A percentile compares a stretch with the other conserved stretches of the same genome.
Conservation (phyloP, 2,888 invertebrate genomes). For the Hyposoter dolosus region DNA sequence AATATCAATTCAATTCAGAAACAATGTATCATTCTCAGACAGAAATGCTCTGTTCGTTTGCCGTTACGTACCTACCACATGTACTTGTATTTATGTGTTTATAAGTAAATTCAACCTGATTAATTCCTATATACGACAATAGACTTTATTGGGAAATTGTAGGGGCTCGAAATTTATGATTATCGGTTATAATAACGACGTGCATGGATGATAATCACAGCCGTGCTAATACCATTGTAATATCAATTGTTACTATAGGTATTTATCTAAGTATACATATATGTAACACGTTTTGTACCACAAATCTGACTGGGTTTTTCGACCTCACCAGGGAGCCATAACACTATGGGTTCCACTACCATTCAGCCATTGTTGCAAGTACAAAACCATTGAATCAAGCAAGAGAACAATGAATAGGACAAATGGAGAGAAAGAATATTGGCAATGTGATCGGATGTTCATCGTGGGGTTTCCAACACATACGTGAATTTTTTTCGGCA, state of each 20-base stretch:
- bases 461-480: slow-evolving; percentile 16
- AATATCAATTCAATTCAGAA: slow-evolving; percentile 15
- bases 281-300: neutral
- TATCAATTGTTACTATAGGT: slow-evolving; percentile 14
- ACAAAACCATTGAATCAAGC: slow-evolving; percentile 57
- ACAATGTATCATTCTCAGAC: slow-evolving; percentile 2
- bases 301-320: slow-evolving; percentile 24
- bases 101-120: neutral
- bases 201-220: slow-evolving; percentile 26
- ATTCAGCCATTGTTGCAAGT: slow-evolving; percentile 58
- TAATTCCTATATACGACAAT: slow-evolving; percentile 9
- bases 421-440: slow-evolving; percentile 3
- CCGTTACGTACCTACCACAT: neutral
- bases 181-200: slow-evolving; percentile 10
- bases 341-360: neutral
- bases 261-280: slow-evolving; percentile 4
- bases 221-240: slow-evolving; percentile 4
- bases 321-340: slow-evolving; percentile 44
- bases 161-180: neutral
- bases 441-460: slow-evolving; percentile 44
- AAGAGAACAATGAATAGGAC: neutral
- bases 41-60: neutral
- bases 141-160: slow-evolving; percentile 7
- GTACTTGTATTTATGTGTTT: slow-evolving; percentile 1
- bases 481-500: slow-evolving; percentile 39